Percentiles rank a stretch among this genome's conserved stretches.
These are phyloP conservation scores for Leptinotarsa defecta DNA, from an alignment of 1,140 invertebrate species.

Conservation along the genomic window DNA sequence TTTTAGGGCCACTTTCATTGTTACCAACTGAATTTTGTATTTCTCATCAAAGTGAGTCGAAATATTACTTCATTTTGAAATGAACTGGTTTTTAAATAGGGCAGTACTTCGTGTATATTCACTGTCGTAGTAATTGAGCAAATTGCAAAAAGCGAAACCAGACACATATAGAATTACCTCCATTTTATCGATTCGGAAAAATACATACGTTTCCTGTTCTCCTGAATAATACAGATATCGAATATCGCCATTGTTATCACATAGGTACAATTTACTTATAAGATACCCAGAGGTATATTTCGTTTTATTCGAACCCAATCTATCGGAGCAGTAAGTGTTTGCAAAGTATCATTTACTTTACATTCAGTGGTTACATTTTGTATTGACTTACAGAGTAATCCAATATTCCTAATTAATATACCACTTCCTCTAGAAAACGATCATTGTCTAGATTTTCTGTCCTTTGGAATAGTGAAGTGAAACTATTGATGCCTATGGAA, in stretches of 20 bases:
- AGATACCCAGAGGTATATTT: background rate
- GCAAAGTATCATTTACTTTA: background rate
- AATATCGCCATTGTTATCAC: background rate
- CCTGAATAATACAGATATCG: background rate
- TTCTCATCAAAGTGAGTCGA: too few relatives aligned
- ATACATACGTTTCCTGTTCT: background rate
- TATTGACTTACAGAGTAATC: conserved; percentile 1
- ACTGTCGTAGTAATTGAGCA: too few relatives aligned
- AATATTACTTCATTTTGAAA: too few relatives aligned
- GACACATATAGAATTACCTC: too few relatives aligned
- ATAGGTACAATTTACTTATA: background rate
- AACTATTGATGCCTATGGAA: background rate
- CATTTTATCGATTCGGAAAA: too few relatives aligned
- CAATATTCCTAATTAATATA: background rate
- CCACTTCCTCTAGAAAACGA: background rate
- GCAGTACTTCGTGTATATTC: too few relatives aligned
- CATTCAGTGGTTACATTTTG: background rate
- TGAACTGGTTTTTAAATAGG: too few relatives aligned
- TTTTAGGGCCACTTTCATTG: too few relatives aligned
- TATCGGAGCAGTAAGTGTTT: background rate
- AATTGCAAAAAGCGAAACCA: too few relatives aligned
- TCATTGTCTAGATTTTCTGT: background rate
- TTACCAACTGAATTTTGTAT: too few relatives aligned
- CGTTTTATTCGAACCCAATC: background rate
- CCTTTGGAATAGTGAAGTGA: background rate